phyloP scores from a whole-genome alignment of 1,140 invertebrate genomes.

The Bicyclus anynana region DNA sequence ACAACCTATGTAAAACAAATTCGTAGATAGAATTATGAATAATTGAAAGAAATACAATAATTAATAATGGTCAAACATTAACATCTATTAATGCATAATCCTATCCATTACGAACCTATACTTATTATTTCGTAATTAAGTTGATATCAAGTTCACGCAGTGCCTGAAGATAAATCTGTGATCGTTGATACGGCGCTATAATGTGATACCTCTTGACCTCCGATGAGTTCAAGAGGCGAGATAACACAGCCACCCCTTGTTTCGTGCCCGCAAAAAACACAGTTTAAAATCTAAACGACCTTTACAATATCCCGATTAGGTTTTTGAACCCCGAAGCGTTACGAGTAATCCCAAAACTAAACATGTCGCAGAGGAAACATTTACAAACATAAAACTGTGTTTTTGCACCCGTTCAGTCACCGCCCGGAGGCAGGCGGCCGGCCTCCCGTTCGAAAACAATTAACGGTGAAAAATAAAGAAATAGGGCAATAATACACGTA shows the following conservation, averaged over 20 bases:
- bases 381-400: constrained; percentile 26
- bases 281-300: not conserved
- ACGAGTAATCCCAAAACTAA: constrained; percentile 10
- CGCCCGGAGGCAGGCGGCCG: constrained; percentile 47
- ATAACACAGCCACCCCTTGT: not conserved
- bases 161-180: not conserved
- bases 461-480: constrained; percentile 53
- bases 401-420: constrained; percentile 24
- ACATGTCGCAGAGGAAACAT: constrained; percentile 9
- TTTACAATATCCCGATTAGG: not conserved
- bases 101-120: too few species aligned
- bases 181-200: not conserved
- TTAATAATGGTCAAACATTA: too few species aligned
- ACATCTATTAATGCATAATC: too few species aligned
- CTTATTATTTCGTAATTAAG: too few species aligned
- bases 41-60: too few species aligned
- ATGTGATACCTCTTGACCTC: not conserved
- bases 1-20: too few species aligned
- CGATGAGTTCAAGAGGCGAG: not conserved
- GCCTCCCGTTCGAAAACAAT: constrained; percentile 62
- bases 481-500: constrained; percentile 26
- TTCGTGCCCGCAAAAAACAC: not conserved
- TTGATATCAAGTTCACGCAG: too few species aligned
- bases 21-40: too few species aligned
- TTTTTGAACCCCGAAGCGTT: not conserved